phyloP scores from a whole-genome alignment of 2,888 invertebrate genomes.

The Stenchaetothrips biformis region DNA sequence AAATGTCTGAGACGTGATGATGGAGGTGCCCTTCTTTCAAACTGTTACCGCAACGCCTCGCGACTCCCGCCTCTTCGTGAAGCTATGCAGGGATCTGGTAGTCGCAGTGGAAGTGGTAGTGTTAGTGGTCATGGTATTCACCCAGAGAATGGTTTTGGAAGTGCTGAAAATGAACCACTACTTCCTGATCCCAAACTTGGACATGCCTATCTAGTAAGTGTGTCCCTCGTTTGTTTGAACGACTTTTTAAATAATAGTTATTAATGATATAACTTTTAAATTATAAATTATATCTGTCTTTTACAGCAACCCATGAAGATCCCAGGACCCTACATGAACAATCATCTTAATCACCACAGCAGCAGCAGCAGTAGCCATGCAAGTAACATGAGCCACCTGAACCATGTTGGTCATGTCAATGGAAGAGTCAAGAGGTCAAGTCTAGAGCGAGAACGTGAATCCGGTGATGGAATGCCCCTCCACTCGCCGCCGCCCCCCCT shows the following conservation, averaged over 20 bases:
- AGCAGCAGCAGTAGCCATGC: neutral
- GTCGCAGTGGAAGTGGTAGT: neutral
- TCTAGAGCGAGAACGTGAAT: neutral
- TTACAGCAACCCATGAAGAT: slow-evolving; percentile 6
- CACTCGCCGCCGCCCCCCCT: slow-evolving; percentile 47
- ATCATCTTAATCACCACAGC: neutral
- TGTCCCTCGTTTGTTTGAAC: no score
- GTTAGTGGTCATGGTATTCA: neutral
- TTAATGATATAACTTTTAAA: neutral
- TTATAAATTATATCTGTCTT: neutral
- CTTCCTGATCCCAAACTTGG: neutral
- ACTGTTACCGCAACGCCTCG: neutral
- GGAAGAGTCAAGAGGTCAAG: neutral
- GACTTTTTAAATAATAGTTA: neutral
- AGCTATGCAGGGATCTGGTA: neutral
- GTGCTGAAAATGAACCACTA: neutral
- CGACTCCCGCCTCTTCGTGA: slow-evolving; percentile 45
- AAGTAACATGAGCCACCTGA: slow-evolving; percentile 5
- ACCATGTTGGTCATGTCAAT: slow-evolving; percentile 10
- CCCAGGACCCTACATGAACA: neutral
- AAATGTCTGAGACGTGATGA: slow-evolving; percentile 6
- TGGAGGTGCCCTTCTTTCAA: neutral
- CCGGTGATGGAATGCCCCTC: slow-evolving; percentile 27
- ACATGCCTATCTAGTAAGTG: neutral
- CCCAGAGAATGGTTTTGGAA: neutral